Evolutionary conservation across 2,797 vertebrate species (phyloP).

Genomic region (Simalia tracyae): DNA sequence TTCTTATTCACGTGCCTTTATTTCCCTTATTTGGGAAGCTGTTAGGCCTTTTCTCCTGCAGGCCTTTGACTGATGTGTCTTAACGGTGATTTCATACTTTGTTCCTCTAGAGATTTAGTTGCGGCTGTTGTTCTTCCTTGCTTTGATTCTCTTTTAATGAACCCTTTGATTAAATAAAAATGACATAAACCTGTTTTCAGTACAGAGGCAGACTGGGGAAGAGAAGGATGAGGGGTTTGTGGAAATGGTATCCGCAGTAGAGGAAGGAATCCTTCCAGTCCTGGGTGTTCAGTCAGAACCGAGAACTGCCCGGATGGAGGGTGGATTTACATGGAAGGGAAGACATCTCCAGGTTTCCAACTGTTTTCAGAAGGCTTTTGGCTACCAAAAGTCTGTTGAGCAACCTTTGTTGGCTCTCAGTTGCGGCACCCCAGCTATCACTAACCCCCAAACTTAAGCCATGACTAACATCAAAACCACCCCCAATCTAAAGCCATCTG

Average conservation of each 20-base stretch:
- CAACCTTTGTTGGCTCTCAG: background rate
- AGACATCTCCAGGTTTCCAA: background rate
- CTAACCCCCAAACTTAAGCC: too few species aligned
- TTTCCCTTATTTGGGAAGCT: conserved; percentile 60
- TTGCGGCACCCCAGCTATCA: background rate
- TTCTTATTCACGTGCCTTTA: background rate
- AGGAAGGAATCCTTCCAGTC: background rate
- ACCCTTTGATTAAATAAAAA: conserved; percentile 35
- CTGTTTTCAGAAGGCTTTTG: background rate
- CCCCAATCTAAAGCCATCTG: too few species aligned
- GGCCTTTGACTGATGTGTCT: conserved; percentile 32
- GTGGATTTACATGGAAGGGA: background rate
- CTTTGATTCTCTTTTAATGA: conserved; percentile 34
- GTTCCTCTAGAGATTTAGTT: background rate
- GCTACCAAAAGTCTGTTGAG: background rate
- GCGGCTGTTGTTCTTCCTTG: background rate
- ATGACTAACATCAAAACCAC: too few species aligned
- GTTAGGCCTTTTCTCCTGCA: conserved; percentile 50
- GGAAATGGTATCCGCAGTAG: background rate
- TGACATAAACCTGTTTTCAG: conserved; percentile 3
- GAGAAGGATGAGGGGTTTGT: background rate
- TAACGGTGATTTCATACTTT: conserved; percentile 2
- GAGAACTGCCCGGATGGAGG: too few species aligned
- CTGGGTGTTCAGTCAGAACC: too few species aligned
- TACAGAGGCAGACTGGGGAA: background rate